Evolutionary conservation across 2,113 vertebrate species (phyloP), one percentile per base, ranked within the genome.

Genomic region (Tauraco erythrolophus): DNA sequence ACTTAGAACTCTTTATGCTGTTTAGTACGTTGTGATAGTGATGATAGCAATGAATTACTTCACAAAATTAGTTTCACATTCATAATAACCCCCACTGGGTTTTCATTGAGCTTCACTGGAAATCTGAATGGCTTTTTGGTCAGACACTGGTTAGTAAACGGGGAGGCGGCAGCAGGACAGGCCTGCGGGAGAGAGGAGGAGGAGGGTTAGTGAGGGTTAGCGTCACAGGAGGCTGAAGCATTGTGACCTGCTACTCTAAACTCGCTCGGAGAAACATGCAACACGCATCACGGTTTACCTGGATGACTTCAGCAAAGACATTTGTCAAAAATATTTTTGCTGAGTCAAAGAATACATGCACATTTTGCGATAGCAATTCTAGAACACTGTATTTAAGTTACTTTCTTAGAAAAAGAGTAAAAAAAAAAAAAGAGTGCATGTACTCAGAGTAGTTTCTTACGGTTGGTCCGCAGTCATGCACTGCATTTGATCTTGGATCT

Each of bases 121-220:
- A 88, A 39, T 8, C 15, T 51, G 45, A 77, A 45, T 6, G 16
- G n/a, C 16, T n/a, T 66, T 53, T 17, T 39, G 45, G 37, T 68
- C 39, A 65, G 53, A 28, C 24, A 31, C 1, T 0, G 23, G 24
- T 25, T 54, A 27, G 19, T 13, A 65, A 56, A 60, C 19, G 22
- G 10, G 10, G 6, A 8, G 8, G 10, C 11, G 17, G 7, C 5
- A 45, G 57, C 24, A n/a, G 41, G 65, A 66, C 1, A 0, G 23
- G 53, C 69, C 5, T 2, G 1, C 53, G 24, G 24, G 9, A 41
- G 24, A 51, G 35, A 11, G 30, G 39, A 68, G 19, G 24, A 74
- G 22, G 27, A 39, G 5, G 7, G 28, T 18, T 0, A 33, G 37
- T 2, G 27, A 39, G 5, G 7, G 28, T 18, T 0, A 33, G 37